A percentile compares a stretch with the other conserved stretches of the same genome.
Conservation (phyloP, 1,140 invertebrate genomes). For the Cepaea nemoralis region DNA sequence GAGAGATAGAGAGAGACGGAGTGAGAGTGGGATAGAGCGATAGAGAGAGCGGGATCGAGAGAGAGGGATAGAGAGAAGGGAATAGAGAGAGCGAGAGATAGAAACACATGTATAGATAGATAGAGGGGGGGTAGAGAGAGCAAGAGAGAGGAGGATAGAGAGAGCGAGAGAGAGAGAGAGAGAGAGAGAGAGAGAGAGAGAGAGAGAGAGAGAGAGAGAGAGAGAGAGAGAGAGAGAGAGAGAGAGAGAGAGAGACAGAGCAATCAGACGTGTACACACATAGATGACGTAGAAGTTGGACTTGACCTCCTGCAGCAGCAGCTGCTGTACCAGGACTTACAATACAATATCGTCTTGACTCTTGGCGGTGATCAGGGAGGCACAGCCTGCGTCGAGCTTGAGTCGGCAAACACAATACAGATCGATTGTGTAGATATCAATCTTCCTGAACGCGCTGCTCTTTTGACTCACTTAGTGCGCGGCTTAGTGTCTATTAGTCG, state of each 20-base stretch:
- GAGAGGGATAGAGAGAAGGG: no score
- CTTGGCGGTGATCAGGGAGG: neutral
- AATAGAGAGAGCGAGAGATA: no score
- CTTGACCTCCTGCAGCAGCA: neutral
- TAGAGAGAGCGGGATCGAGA: no score
- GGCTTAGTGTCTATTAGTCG: no score
- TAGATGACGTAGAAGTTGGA: neutral
- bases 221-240: slow-evolving; percentile 30
- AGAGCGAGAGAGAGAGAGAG: no score
- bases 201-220: slow-evolving; percentile 14
- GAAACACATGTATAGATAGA: neutral
- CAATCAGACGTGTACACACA: neutral
- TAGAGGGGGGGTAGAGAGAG: neutral
- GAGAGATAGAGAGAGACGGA: no score
- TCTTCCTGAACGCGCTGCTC: neutral
- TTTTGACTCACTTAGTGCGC: no score
- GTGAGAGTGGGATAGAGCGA: no score
- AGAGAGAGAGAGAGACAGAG: slow-evolving; percentile 27
- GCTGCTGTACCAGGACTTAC: neutral
- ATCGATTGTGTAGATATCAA: neutral
- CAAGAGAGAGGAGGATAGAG: neutral
- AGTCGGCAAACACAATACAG: neutral
- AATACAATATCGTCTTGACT: neutral
- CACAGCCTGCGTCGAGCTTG: neutral
- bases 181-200: neutral